Base-by-base conservation (phyloP, 2,113 vertebrate genomes). In the Cichladusa arquata region DNA sequence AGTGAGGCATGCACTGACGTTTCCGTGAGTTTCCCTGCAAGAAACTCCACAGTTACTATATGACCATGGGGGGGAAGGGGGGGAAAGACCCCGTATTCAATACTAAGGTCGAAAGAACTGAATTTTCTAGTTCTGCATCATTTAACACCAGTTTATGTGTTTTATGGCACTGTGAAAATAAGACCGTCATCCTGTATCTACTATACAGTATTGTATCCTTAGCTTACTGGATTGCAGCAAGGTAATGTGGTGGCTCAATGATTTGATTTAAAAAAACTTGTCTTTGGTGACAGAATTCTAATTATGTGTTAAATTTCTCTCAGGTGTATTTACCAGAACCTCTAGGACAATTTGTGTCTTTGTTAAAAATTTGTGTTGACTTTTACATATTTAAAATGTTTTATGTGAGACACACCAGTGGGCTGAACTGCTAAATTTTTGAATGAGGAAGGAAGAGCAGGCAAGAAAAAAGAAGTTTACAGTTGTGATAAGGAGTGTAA, bases 11-110 rank as follows among this genome's bases (percentile, higher is more conserved):
- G 29, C 26, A 31, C 25, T 79, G 72, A 38, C 31, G 13, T 83
- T 79, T 45, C 36, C 2, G 0, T 1, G 4, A 88, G 8, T 33
- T 80, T 80, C 44, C 14, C 4, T 5, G 1, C 12, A 28, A 47
- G 48, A 83, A 47, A 22, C 3, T 10, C 13, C 23, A 4, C 10
- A 14, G 14, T 40, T 78, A 18, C 16, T 54, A 4, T 29, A 34
- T 23, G 16, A 26, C 17, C 8, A 34, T 5, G 7, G 17, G 0
- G 8, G 5, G 15, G 20, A 22, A 22, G 45, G 48, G 11, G 5
- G 5, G 16, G 16, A 61, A 29, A 20, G n/a, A 42, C 5, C 34
- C 33, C 48, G 9, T 36, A 25, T 42, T 87, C 19, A 67, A 56
- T 42, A 61, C 2, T 17, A 28, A 28, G 8, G 7, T 62, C 33